Evolutionary conservation across 2,113 vertebrate genomes (phyloP).

Genomic region (Rousettus leschenaultii): DNA sequence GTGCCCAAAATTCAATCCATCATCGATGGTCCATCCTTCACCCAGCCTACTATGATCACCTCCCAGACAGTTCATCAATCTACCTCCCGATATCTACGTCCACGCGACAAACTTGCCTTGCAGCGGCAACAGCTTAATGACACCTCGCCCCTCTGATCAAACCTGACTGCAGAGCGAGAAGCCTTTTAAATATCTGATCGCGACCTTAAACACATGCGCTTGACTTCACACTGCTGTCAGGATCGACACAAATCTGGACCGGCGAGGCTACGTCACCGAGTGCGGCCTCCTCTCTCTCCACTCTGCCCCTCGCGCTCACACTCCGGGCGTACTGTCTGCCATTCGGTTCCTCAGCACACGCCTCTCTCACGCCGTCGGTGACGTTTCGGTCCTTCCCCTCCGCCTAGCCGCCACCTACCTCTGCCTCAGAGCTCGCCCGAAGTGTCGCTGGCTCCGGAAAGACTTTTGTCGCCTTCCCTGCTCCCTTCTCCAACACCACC

Average conservation of each 20-base stretch:
- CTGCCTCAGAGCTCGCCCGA: neutral
- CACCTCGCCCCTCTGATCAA: neutral
- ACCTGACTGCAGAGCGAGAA: neutral
- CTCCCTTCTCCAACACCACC: neutral
- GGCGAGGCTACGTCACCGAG: rapidly evolving
- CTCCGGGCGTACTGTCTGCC: neutral
- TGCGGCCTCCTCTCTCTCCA: neutral
- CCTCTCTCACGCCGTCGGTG: rapidly evolving
- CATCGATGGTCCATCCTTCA: neutral
- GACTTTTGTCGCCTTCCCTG: neutral
- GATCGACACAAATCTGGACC: neutral
- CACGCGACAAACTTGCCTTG: neutral
- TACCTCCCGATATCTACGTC: neutral
- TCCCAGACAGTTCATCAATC: neutral
- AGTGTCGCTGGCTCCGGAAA: neutral
- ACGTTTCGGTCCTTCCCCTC: neutral
- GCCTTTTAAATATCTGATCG: neutral
- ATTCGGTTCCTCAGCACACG: neutral
- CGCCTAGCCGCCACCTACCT: neutral
- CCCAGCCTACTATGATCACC: neutral
- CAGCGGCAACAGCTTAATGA: neutral
- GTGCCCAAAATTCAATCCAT: neutral
- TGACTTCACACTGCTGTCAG: neutral
- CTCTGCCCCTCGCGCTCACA: neutral
- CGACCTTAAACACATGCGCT: neutral